A percentile compares a stretch with the other conserved stretches of the same genome.
phyloP scores from a whole-genome alignment of 1,140 invertebrate genomes.

The Glomeris maerens region DNA sequence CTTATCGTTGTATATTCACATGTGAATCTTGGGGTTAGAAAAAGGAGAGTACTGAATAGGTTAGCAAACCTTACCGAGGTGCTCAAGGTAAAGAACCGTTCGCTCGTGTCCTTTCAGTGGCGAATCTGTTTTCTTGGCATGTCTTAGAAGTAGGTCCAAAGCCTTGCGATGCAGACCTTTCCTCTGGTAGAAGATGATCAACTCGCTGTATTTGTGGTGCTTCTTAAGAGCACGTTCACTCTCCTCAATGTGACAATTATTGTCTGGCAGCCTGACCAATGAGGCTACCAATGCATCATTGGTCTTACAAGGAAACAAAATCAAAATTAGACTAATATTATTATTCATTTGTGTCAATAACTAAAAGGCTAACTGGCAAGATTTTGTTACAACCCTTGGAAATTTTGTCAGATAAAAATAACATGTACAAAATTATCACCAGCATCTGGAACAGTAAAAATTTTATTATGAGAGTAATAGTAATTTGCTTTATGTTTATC shows the following conservation, averaged over 20 bases:
- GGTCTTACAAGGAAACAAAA: slow-evolving; percentile 44
- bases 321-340: slow-evolving; percentile 60
- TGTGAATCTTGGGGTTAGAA: not conserved
- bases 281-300: slow-evolving; percentile 87
- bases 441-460: too few relatives aligned
- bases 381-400: too few relatives aligned
- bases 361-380: too few relatives aligned
- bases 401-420: too few relatives aligned
- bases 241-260: slow-evolving; percentile 88
- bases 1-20: not conserved
- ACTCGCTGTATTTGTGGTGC: slow-evolving; percentile 76
- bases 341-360: slow-evolving; percentile 91
- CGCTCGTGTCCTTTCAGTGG: slow-evolving; percentile 60
- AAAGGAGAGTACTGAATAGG: too few relatives aligned
- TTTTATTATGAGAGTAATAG: too few relatives aligned
- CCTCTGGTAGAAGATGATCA: slow-evolving; percentile 90
- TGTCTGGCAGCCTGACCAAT: slow-evolving; percentile 64
- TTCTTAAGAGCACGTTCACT: slow-evolving; percentile 74
- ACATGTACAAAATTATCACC: too few relatives aligned
- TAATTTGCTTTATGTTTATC: too few relatives aligned
- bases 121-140: slow-evolving; percentile 59
- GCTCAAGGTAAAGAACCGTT: slow-evolving; percentile 83
- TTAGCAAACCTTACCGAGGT: slow-evolving; percentile 48
- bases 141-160: slow-evolving; percentile 67
- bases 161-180: slow-evolving; percentile 85